Base-by-base conservation (phyloP, 2,113 vertebrate species). In the Spea bombifrons region DNA sequence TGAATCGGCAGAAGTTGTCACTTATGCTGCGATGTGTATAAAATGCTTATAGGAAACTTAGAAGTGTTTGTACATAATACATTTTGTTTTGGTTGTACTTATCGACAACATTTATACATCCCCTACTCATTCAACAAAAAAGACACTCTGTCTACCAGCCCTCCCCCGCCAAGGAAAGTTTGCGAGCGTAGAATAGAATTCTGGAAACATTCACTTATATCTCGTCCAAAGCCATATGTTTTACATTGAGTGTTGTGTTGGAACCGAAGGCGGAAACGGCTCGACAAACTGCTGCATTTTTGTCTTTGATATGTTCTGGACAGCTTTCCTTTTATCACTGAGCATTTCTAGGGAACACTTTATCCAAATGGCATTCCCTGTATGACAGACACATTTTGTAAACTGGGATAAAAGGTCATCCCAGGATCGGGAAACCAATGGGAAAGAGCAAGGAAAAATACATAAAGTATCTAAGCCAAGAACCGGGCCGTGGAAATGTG, bases 211-310 rank as follows among this genome's bases (percentile, higher is more conserved):
- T 74, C 71, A 50, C 52, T 50, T 45, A 43, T 13, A 43, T 74
- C 8, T 3, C 64, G 59, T 80, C 52, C 45, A 80, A 12, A 67
- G 65, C 64, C 78, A 80, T 74, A 17, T 80, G 78, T 68, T 80
- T 68, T 73, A 74, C 64, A 80, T 80, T 80, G 65, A 8, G 45
- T 68, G 52, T 68, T 53, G 49, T 68, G 71, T 59, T 73, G 78
- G 71, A 80, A 74, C 50, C 64, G 73, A 8, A 66, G 45, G 71
- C 66, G 71, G 71, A 73, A 78, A 68, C 45, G 68, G 16, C 78
- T 68, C 52, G 67, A 80, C 78, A 80, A 80, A 80, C 64, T 80
- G 61, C 71, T 68, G 71, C 78, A 66, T 73, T 68, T 68, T 80
- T 74, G 77, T 57, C 77, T 79, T 79, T 74, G 64, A 80, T 74